Evolutionary conservation across 53 echinoderm and acorn worm genomes (phyloP), one percentile per base, ranked within the genome.

Genomic region (Stichopus horrens): DNA sequence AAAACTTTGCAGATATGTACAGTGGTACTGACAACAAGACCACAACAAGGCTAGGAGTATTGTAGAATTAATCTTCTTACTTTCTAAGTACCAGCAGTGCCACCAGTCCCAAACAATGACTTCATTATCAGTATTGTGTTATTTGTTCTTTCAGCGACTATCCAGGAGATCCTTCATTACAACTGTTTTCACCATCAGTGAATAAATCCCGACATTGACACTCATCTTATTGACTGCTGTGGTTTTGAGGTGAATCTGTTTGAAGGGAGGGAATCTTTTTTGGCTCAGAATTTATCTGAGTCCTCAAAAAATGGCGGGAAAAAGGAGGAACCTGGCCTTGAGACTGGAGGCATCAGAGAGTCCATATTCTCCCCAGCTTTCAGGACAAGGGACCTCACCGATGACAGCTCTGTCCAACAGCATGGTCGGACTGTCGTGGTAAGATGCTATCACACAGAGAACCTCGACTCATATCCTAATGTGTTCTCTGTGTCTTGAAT

Each of bases 351-450:
- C 81, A 52, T 76, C 75, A 4, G 90, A 90, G 74, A 67, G 79
- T 52, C 84, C 90, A 5, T 92, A 88, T 75, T 90, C 94, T 10
- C 92, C 92, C 8, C 54, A 86, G 21, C 11, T 55, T 20, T 90
- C 21, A 57, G 85, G 88, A 57, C 79, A 89, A 16, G 94, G 90
- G 65, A 77, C 65, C n/a, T 94, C 94, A 8, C 94, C 94, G 11
- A 94, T 94, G 94, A 92, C 90, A 5, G 84, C 85, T 18, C 65
- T 94, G 23, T 90, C 94, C 23, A 76, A 88, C 19, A 88, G 81
- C 73, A 90, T 94, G 91, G 88, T 77, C 8, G 86, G 84, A 57
- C 78, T 93, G 13, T 90, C 77, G 7, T 93, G 93, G 93, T 93
- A 85, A 82, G 93, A 52, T 8, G 37, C 37, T 37, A 37, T 37